Base-by-base conservation (phyloP, 2,797 vertebrate genomes). In the Labeo calbasu region DNA sequence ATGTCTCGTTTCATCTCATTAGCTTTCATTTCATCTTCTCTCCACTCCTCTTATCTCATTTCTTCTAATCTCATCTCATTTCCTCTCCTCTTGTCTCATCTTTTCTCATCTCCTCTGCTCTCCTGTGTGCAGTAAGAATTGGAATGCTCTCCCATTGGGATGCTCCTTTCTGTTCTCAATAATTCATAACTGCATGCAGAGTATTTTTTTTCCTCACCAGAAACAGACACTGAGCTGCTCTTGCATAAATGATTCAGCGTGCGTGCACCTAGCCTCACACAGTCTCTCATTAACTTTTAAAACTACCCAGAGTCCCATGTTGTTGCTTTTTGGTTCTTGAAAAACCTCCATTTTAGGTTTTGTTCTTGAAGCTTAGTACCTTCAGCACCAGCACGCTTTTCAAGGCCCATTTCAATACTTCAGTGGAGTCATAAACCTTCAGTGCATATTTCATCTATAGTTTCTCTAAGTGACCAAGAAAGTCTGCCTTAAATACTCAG, bases 161-260 rank as follows among this genome's bases (percentile, higher is more conserved):
- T 82, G 55, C 43, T 86, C 72, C 82, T 85, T 69, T 85, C 32
- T 55, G 61, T 63, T 75, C 40, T 87, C 36, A 86, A 86, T 87
- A 87, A 89, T 87, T 86, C 61, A 89, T 85, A 87, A 85, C 68
- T 50, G 71, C 77, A 73, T 85, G 51, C 53, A 82, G 84, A 75
- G 46, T 73, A 53, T 80, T 61, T 85, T 46, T 82, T 81, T 53
- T 65, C 76, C 53, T 78, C 82, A 70, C 63, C 80, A 87, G 80
- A 82, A 89, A 86, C 80, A 85, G 86, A 84, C 59, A 69, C 81
- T 86, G 79, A 73, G 80, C 84, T 75, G 68, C 77, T 77, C 68
- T 71, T 82, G 46, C 61, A 85, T 87, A 83, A 85, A 87, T 87
- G 65, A 78, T 85, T 85, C 55, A 87, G 21, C n/a, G 57, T 0